phyloP scores from a whole-genome alignment of 2,888 invertebrate genomes.

The Tuberolachnus salignus region DNA sequence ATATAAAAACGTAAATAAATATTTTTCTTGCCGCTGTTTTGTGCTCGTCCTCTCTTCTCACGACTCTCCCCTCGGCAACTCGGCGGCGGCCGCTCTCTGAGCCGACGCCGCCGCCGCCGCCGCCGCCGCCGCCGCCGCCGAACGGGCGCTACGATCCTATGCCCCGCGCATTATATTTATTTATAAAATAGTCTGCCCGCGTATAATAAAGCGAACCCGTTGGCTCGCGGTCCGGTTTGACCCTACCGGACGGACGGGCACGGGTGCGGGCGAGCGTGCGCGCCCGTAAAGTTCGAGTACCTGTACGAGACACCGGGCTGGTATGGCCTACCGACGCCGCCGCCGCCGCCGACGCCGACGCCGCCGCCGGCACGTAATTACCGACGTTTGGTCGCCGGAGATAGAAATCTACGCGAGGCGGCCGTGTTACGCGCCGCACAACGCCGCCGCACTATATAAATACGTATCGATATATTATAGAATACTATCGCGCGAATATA shows the following conservation, averaged over 20 bases:
- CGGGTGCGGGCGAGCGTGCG: background rate
- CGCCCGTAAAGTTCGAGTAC: conserved; percentile 43
- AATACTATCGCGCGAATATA: conserved; percentile 35
- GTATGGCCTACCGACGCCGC: no score
- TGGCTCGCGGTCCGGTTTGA: background rate
- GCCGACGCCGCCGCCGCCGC: background rate
- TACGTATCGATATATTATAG: conserved; percentile 20
- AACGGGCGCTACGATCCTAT: no score
- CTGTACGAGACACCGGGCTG: no score
- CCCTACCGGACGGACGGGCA: no score
- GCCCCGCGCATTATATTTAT: no score
- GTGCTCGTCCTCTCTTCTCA: conserved; percentile 47
- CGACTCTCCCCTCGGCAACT: conserved; percentile 31
- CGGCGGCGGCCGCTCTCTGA: background rate
- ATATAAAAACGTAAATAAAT: conserved; percentile 35
- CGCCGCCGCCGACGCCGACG: no score
- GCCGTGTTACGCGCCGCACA: conserved; percentile 43
- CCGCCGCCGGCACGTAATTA: conserved; percentile 52
- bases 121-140: no score
- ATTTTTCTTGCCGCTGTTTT: conserved; percentile 27
- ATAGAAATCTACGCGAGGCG: conserved; percentile 41
- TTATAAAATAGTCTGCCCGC: no score
- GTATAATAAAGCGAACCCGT: background rate
- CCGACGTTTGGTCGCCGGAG: conserved; percentile 41
- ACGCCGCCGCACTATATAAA: conserved; percentile 19